Percentiles rank a stretch among this genome's conserved stretches.
These are phyloP conservation scores for Ochropleura plecta DNA, from an alignment of 2,888 invertebrate species.

Conservation along the genomic window DNA sequence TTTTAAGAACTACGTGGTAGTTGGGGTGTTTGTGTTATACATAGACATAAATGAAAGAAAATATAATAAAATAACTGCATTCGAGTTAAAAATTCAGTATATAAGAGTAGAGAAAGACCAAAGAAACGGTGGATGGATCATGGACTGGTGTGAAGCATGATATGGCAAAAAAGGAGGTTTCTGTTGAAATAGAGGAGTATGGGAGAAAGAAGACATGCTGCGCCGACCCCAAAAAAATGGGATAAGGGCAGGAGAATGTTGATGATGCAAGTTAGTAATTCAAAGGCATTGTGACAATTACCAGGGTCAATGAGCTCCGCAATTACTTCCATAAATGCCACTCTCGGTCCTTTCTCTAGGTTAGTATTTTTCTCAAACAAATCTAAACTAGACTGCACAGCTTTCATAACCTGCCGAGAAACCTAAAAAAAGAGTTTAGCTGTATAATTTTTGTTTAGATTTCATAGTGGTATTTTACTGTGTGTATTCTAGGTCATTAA, in stretches of 20 bases:
- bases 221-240: too few species aligned
- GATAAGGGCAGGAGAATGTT: too few species aligned
- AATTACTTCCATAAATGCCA: conserved; percentile 94
- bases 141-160: too few species aligned
- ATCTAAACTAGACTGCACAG: conserved; percentile 87
- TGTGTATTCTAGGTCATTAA: not conserved
- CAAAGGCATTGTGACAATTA: conserved; percentile 52
- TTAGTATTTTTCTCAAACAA: conserved; percentile 92
- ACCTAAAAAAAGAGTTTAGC: conserved; percentile 73
- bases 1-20: not conserved
- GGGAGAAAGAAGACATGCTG: too few species aligned
- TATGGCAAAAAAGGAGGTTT: too few species aligned
- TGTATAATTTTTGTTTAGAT: conserved; percentile 4
- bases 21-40: not conserved
- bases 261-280: not conserved
- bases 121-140: too few species aligned
- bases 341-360: conserved; percentile 87
- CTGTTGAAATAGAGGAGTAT: too few species aligned
- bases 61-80: not conserved
- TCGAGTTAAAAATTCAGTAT: not conserved
- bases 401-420: conserved; percentile 85
- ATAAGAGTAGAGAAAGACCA: too few species aligned
- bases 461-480: not conserved
- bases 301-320: conserved; percentile 94
- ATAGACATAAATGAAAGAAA: not conserved